These are phyloP conservation scores for Acestrorhynchus altus DNA, from an alignment of 2,797 vertebrate species.

Conservation along the genomic window DNA sequence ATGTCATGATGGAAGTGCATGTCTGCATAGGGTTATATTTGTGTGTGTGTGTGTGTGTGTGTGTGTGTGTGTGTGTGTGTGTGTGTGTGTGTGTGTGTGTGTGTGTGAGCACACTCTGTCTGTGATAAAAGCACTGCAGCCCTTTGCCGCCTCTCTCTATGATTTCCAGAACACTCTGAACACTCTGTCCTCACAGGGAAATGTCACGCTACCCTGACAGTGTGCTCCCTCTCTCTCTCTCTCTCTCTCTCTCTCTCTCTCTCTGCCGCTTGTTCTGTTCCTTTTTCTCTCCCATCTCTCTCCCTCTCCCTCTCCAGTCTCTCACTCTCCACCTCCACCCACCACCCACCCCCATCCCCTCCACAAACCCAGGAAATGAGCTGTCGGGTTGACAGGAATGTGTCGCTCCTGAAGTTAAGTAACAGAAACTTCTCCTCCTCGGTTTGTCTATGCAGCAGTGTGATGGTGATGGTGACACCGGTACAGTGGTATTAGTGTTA, in stretches of 20 bases:
- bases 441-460: background rate
- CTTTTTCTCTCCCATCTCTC: background rate
- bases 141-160: slow-evolving; percentile 62
- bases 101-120: slow-evolving; percentile 28
- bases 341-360: background rate
- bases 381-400: slow-evolving; percentile 40
- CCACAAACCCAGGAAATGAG: slow-evolving; percentile 30
- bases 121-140: slow-evolving; percentile 43
- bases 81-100: slow-evolving; percentile 15
- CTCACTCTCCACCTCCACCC: slow-evolving; percentile 11
- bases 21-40: too few relatives aligned
- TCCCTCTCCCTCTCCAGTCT: slow-evolving; percentile 22
- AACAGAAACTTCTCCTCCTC: slow-evolving; percentile 15
- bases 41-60: background rate
- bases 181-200: slow-evolving; percentile 76
- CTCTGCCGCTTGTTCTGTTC: too few relatives aligned
- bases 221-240: slow-evolving; percentile 57
- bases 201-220: slow-evolving; percentile 79
- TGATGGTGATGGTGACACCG: background rate
- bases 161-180: slow-evolving; percentile 77
- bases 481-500: background rate
- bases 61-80: background rate
- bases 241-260: slow-evolving; percentile 39
- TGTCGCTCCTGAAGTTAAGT: slow-evolving; percentile 35
- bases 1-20: background rate